Conservation (phyloP, 2,888 invertebrate species). For the Perithous albicinctus region DNA sequence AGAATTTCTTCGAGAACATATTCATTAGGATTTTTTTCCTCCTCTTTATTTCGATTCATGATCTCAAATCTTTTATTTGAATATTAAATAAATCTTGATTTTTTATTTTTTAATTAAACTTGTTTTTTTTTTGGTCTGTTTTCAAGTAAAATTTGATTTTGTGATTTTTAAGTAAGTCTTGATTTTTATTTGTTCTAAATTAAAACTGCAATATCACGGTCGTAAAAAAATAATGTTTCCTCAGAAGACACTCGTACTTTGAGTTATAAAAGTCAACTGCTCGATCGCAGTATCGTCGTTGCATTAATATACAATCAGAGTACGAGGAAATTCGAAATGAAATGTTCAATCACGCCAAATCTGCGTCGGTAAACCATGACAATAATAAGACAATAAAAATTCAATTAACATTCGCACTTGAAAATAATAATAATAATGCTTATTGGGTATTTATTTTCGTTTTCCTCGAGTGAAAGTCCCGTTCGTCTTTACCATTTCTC, state of each 20-base stretch:
- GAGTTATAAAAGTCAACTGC: neutral
- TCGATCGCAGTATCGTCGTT: neutral
- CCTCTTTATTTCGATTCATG: conserved; percentile 17
- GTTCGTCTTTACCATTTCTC: neutral
- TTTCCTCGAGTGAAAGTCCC: conserved; percentile 11
- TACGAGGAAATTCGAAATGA: conserved; percentile 14
- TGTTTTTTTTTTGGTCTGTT: neutral
- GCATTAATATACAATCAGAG: conserved; percentile 2
- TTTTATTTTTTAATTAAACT: neutral
- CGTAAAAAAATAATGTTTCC: neutral
- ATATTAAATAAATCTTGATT: neutral
- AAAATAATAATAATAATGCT: neutral
- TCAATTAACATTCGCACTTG: neutral
- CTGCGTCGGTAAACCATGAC: neutral
- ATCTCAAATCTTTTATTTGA: neutral
- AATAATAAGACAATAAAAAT: neutral
- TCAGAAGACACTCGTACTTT: neutral
- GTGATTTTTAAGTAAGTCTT: too few species aligned
- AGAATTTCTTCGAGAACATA: conserved; percentile 14
- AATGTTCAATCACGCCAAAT: neutral
- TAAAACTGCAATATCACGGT: neutral
- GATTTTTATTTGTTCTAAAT: neutral
- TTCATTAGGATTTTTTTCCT: neutral
- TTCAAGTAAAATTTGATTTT: too few species aligned
- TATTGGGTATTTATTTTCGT: neutral